Evolutionary conservation across 2,113 vertebrate genomes (phyloP), one percentile per base, ranked within the genome.

Genomic region (Anguilla rostrata): DNA sequence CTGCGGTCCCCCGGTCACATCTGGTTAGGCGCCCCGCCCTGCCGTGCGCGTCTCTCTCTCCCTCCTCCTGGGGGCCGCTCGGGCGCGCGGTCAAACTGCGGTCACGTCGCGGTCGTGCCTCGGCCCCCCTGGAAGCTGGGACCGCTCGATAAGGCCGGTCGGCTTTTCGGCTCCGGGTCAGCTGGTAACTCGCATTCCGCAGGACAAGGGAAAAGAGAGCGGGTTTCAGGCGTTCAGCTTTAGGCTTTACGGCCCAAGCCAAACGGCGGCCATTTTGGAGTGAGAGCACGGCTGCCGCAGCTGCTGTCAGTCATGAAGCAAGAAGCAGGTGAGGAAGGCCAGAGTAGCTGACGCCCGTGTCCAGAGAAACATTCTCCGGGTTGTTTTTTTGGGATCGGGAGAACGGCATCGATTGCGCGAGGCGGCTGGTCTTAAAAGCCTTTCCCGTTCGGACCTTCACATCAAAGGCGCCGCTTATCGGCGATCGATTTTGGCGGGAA

Each of bases 1-100:
- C 88, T 86, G 87, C 53, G 83, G 78, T 60, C 40, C 89, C 89
- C 87, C 92, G 85, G 88, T 89, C 81, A 86, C 85, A 88, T 90
- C 89, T 92, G 89, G 88, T 87, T 83, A 91, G 90, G 92, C 84
- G 90, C 91, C 90, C 91, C 88, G 90, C 93, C 92, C 91, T 22
- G 88, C 91, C 91, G 80, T 88, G 83, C 88, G 88, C 90, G 90
- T 87, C 91, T 92, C 88, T 92, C 88, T 87, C 90, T 90, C 90
- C 89, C 89, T 88, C 87, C 83, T 84, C 83, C 91, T 87, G n/a
- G 84, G 91, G 89, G 92, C 90, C 90, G 90, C 93, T 81, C 82
- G 89, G 88, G 92, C 84, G 87, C 90, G 91, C 88, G 18, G 57
- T 60, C 57, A 60, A 15, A 20, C 57, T 3, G 15, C 15, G 57